Evolutionary conservation across 2,113 vertebrate genomes (phyloP), one percentile per base, ranked within the genome.

Genomic region (Bolborhynchus lineola): DNA sequence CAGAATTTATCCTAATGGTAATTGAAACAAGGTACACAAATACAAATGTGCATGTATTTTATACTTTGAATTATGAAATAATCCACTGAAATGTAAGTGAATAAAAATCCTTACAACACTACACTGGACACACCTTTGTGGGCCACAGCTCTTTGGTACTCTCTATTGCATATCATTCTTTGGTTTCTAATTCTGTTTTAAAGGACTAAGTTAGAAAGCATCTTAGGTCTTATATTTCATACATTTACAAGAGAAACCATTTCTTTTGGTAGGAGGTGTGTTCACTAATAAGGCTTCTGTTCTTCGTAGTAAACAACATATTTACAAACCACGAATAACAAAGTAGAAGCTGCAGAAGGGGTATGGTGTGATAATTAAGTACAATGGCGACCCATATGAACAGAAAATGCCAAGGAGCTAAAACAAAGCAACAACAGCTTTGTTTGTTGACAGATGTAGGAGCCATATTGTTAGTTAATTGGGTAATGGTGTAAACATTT

Each of bases 401-500:
- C 97, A 98, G 97, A 98, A 98, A 98, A 98, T 98, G 97, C 98
- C 97, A 98, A 89, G 70, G 96, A 98, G 98, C 98, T 98, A 98
- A 98, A 98, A 98, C 98, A 98, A 98, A 98, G 98, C 98, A 99
- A 98, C 98, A 99, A 98, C 98, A 99, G 99, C 98, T 99, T 99
- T 99, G 99, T 99, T 99, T 99, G 99, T 99, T 99, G 99, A 99
- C 99, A 99, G 99, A 99, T 99, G 99, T 98, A 98, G 98, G 98
- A 97, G 94, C 98, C 98, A 99, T 98, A 98, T 99, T 99, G 98
- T 99, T 98, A 98, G 98, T 99, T 99, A 99, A 99, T 99, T 99
- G 99, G 98, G 98, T 99, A 99, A 99, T 98, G 99, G 98, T 99
- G 99, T 99, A 99, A 99, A 99, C 99, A 99, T 99, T 99, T 99